Conservation (phyloP, 2,797 vertebrate genomes). For the Morelia viridis region DNA sequence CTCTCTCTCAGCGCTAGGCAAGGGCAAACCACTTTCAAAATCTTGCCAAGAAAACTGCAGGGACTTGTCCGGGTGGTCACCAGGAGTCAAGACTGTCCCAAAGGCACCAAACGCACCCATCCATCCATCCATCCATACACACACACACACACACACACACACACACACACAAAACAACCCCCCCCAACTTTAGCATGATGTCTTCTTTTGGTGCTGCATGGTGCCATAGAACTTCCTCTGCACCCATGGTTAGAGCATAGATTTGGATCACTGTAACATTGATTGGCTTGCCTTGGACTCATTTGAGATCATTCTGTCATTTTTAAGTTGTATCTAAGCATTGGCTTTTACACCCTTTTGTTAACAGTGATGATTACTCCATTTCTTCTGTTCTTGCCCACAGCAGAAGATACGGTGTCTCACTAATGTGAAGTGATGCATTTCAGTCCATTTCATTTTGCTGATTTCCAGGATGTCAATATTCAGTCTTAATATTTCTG, state of each 20-base stretch:
- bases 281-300: not conserved
- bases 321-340: not conserved
- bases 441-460: not conserved
- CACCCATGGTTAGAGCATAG: not conserved
- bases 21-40: too few species aligned
- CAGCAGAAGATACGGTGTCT: not conserved
- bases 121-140: too few species aligned
- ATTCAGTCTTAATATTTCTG: not conserved
- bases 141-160: too few species aligned
- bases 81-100: not conserved
- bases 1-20: not conserved
- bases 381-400: not conserved
- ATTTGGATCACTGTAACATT: not conserved
- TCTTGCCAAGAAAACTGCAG: not conserved
- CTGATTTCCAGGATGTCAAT: not conserved
- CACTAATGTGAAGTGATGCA: not conserved
- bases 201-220: not conserved
- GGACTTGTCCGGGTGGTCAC: not conserved
- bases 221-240: not conserved
- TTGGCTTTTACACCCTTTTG: not conserved
- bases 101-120: not conserved
- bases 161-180: too few species aligned
- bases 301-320: not conserved
- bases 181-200: not conserved
- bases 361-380: not conserved